phyloP scores from a whole-genome alignment of 2,113 vertebrate species.

The Mormyrus iriodes region DNA sequence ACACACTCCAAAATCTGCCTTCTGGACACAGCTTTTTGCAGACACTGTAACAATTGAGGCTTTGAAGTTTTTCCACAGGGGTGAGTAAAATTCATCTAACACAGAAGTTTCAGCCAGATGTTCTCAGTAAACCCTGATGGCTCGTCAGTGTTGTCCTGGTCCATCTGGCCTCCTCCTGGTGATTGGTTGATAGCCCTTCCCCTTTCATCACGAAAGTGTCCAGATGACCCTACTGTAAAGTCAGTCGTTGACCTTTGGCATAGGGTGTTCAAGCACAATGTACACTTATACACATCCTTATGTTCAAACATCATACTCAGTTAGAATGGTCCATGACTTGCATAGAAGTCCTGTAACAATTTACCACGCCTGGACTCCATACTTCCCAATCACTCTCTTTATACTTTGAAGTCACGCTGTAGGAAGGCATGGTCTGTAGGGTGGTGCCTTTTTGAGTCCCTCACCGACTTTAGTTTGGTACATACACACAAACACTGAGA shows the following conservation, averaged over 20 bases:
- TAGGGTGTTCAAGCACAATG: not conserved
- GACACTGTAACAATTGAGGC: too few species aligned
- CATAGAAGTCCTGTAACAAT: not conserved
- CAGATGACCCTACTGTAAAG: not conserved
- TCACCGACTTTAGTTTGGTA: not conserved
- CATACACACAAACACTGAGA: not conserved
- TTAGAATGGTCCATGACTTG: not conserved
- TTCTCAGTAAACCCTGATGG: too few species aligned
- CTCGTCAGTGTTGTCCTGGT: too few species aligned
- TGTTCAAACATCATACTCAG: not conserved
- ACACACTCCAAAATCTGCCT: too few species aligned
- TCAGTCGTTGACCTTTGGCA: not conserved
- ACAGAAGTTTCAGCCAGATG: too few species aligned
- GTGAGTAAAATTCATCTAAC: too few species aligned
- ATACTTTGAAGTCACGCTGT: not conserved
- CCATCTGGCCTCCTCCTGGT: too few species aligned
- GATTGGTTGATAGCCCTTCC: too few species aligned
- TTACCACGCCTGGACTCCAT: not conserved
- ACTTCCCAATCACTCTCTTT: not conserved
- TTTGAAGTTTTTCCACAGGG: too few species aligned
- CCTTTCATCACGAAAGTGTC: not conserved
- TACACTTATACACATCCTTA: not conserved
- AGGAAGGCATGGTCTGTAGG: not conserved
- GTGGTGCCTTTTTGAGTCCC: not conserved
- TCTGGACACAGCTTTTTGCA: too few species aligned